Evolutionary conservation across 2,888 invertebrate genomes (phyloP).

Genomic region (Eristalis pertinax): DNA sequence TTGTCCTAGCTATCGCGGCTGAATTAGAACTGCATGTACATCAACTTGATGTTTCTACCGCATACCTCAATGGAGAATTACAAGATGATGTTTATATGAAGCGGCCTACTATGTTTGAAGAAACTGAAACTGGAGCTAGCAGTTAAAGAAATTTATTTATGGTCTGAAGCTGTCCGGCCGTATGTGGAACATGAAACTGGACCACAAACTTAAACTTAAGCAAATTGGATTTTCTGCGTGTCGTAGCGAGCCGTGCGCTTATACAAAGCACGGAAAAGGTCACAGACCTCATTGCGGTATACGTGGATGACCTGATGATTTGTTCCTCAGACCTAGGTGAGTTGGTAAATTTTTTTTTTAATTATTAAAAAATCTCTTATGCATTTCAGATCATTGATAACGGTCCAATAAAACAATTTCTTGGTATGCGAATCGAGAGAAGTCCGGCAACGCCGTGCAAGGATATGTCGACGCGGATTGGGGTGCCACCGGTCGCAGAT

Average conservation of each 20-base stretch:
- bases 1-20: slow-evolving; percentile 42
- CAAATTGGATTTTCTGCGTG: slow-evolving; percentile 32
- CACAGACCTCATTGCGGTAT: slow-evolving; percentile 44
- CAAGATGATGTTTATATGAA: too few relatives aligned
- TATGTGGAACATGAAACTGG: slow-evolving; percentile 43
- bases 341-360: slow-evolving; percentile 3
- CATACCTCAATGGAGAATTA: slow-evolving; percentile 24
- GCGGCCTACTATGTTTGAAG: too few relatives aligned
- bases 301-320: slow-evolving; percentile 62
- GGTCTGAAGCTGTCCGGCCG: slow-evolving; percentile 50
- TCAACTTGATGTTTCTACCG: slow-evolving; percentile 57
- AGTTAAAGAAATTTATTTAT: slow-evolving; percentile 12
- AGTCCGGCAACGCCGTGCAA: slow-evolving; percentile 7
- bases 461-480: slow-evolving; percentile 68
- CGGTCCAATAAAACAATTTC: slow-evolving; percentile 23
- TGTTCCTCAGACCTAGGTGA: slow-evolving; percentile 25
- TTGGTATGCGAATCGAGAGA: slow-evolving; percentile 52
- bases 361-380: not conserved
- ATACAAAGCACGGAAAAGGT: not conserved
- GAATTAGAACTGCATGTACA: slow-evolving; percentile 32
- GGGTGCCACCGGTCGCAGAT: slow-evolving; percentile 45
- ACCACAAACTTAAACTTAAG: not conserved
- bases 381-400: slow-evolving; percentile 3
- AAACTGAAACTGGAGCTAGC: not conserved
- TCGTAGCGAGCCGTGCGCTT: slow-evolving; percentile 36